Percentiles rank a stretch among this genome's conserved stretches.
These are phyloP conservation scores for Monochamus saltuarius DNA, from an alignment of 1,140 invertebrate species.

Conservation along the genomic window DNA sequence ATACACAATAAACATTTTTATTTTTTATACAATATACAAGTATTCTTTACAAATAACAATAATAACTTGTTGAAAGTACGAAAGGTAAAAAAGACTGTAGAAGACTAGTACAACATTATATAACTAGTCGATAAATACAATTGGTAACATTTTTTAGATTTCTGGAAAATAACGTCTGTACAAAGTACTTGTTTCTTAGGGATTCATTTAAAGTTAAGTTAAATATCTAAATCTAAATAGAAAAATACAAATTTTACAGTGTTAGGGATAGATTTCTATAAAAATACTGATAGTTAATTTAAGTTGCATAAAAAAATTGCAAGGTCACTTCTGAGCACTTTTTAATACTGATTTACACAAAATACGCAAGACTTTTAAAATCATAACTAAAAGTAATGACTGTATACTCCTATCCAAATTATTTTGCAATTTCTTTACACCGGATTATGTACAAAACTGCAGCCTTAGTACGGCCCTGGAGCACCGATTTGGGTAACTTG, in stretches of 20 bases:
- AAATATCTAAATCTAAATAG: conserved; percentile 3
- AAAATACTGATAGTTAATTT: too few relatives aligned
- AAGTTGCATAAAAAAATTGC: too few relatives aligned
- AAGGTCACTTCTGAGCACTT: background rate
- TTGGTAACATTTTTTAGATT: conserved; percentile 23
- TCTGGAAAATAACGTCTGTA: conserved; percentile 20
- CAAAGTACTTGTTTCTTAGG: conserved; percentile 17
- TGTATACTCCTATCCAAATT: background rate
- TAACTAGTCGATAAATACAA: conserved; percentile 22
- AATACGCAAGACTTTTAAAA: background rate
- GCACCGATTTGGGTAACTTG: conserved; percentile 15
- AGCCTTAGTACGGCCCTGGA: background rate
- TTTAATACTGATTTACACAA: background rate
- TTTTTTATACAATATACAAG: conserved; percentile 41
- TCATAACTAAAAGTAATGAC: background rate
- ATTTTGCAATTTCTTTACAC: background rate
- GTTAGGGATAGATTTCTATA: background rate
- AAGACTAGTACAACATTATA: conserved; percentile 48
- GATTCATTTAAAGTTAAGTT: conserved; percentile 13
- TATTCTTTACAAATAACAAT: conserved; percentile 39
- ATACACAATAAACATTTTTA: conserved; percentile 42
- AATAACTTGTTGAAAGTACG: conserved; percentile 27
- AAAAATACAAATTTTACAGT: background rate
- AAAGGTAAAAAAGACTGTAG: conserved; percentile 41
- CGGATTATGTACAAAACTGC: conserved; percentile 3